These are phyloP conservation scores for Marcusenius ussheri DNA, from an alignment of 2,113 vertebrate species.

Conservation along the genomic window DNA sequence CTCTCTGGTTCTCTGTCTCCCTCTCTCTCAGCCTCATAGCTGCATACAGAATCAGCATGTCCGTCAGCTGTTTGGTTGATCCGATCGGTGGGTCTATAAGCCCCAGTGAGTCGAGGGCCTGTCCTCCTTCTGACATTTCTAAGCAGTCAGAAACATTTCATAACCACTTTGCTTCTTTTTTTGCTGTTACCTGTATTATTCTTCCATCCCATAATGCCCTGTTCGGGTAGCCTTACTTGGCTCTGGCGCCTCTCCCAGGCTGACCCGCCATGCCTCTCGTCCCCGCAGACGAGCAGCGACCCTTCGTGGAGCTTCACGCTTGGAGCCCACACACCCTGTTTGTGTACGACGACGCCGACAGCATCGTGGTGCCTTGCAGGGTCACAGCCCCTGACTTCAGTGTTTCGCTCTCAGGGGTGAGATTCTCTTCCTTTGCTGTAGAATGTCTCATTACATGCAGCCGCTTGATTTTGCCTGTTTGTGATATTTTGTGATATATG, in stretches of 20 bases:
- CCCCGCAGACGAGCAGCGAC: slow-evolving; percentile 60
- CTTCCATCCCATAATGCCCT: background rate
- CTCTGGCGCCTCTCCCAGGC: background rate
- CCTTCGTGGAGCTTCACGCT: slow-evolving; percentile 58
- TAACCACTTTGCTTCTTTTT: background rate
- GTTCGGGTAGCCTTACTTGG: background rate
- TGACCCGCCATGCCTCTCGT: background rate
- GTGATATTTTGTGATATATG: background rate
- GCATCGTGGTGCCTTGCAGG: slow-evolving; percentile 66
- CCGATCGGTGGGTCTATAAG: background rate
- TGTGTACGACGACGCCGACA: slow-evolving; percentile 37
- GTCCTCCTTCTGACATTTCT: background rate
- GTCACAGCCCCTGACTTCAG: slow-evolving; percentile 64
- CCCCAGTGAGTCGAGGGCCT: background rate
- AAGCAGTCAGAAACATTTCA: background rate
- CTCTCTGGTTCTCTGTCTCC: background rate
- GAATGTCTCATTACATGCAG: background rate
- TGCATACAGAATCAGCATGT: background rate
- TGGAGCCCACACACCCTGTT: slow-evolving; percentile 9
- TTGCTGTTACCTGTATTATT: background rate
- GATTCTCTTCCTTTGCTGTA: slow-evolving; percentile 19
- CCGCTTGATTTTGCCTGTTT: background rate
- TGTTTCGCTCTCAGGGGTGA: slow-evolving; percentile 65
- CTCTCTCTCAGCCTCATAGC: background rate
- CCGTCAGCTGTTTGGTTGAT: background rate